phyloP scores from a whole-genome alignment of 2,113 vertebrate genomes.

The Sigmodon hispidus region DNA sequence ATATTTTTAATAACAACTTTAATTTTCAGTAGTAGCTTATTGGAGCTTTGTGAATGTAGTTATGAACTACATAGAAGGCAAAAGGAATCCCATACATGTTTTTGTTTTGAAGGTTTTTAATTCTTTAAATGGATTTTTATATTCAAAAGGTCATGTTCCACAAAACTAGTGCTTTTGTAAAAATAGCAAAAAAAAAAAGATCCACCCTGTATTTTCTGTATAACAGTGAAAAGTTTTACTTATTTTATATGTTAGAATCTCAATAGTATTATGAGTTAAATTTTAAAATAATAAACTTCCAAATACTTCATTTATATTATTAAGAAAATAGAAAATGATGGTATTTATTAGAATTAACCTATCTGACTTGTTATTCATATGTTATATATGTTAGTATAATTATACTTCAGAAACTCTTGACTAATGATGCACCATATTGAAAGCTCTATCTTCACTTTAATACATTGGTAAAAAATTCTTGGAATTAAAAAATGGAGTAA shows the following conservation, averaged over 20 bases:
- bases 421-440: neutral
- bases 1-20: neutral
- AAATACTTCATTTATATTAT: slow-evolving; percentile 1
- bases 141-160: neutral
- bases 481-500: neutral
- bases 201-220: neutral
- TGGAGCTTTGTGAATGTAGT: neutral
- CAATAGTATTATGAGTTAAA: neutral
- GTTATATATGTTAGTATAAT: neutral
- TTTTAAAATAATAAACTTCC: neutral
- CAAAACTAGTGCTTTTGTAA: neutral
- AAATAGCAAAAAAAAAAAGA: neutral
- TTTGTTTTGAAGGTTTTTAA: neutral
- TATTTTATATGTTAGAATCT: neutral
- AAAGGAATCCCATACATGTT: neutral
- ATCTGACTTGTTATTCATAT: neutral
- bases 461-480: neutral
- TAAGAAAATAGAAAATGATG: neutral
- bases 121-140: neutral
- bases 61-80: neutral
- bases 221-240: neutral
- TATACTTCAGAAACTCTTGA: neutral
- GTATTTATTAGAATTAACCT: neutral
- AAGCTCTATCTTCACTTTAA: neutral
- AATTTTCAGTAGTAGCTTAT: neutral